Conservation (phyloP, 2,888 invertebrate species). For the Andrena fulva region DNA sequence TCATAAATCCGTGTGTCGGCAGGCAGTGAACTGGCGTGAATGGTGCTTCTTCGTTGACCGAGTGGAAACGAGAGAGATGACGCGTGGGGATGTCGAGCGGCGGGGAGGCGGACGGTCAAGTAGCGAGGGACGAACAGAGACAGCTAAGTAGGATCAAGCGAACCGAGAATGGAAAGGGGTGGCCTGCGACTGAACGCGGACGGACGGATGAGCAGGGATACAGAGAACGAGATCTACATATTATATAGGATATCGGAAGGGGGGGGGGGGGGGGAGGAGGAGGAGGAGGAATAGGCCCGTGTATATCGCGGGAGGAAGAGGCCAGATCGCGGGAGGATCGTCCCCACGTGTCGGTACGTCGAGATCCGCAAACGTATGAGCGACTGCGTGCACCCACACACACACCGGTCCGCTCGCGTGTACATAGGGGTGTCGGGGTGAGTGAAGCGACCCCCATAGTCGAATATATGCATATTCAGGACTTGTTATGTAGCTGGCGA, state of each 20-base stretch:
- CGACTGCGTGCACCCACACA: slow-evolving; percentile 37
- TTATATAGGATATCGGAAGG: slow-evolving; percentile 40
- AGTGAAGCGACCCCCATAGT: slow-evolving; percentile 46
- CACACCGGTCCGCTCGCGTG: slow-evolving; percentile 2
- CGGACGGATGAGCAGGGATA: slow-evolving; percentile 25
- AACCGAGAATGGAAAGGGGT: slow-evolving; percentile 27
- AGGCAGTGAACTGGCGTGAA: slow-evolving; percentile 83
- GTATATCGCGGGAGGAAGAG: slow-evolving; percentile 15
- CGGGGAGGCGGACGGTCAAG: slow-evolving; percentile 37
- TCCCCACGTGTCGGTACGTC: slow-evolving; percentile 28
- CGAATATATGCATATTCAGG: slow-evolving; percentile 83
- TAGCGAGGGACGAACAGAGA: slow-evolving; percentile 22
- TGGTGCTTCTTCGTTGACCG: slow-evolving; percentile 79
- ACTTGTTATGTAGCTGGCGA: slow-evolving; percentile 80
- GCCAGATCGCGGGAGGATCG: slow-evolving; percentile 27
- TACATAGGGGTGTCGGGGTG: slow-evolving; percentile 41
- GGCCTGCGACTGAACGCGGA: slow-evolving; percentile 4
- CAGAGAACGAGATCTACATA: slow-evolving; percentile 45
- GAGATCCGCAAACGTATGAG: slow-evolving; percentile 32
- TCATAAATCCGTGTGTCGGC: slow-evolving; percentile 81
- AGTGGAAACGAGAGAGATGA: slow-evolving; percentile 63
- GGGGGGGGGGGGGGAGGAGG: no score
- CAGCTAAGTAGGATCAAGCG: slow-evolving; percentile 20
- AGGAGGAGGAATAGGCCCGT: neutral
- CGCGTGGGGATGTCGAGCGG: slow-evolving; percentile 8